Evolutionary conservation across 2,888 invertebrate genomes (phyloP).

Genomic region (Teleiodes luculella): DNA sequence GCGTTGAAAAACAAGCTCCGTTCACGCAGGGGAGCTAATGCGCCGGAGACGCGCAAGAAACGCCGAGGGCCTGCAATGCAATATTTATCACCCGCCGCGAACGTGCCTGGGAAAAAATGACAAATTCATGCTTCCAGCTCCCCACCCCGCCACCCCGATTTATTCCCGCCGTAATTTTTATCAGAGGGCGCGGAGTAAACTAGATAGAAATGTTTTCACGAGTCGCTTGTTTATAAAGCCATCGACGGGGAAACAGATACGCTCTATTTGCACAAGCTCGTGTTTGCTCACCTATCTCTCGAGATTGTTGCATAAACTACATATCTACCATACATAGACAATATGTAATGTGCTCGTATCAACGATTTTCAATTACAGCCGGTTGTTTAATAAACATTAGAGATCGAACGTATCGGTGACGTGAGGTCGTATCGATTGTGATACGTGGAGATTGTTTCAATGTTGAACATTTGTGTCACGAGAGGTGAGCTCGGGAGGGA

Average conservation of each 20-base stretch:
- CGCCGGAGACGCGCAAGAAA: conserved; percentile 51
- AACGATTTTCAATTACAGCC: conserved; percentile 51
- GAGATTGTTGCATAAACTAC: conserved; percentile 68
- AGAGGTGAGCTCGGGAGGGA: conserved; percentile 50
- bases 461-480: conserved; percentile 57
- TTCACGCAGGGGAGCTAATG: conserved; percentile 54
- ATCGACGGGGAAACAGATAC: conserved; percentile 71
- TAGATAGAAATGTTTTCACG: conserved; percentile 74
- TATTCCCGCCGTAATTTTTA: conserved; percentile 73
- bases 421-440: conserved; percentile 49
- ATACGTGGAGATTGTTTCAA: conserved; percentile 68
- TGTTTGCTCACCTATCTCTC: conserved; percentile 62
- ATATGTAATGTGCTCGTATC: conserved; percentile 47
- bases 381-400: conserved; percentile 36
- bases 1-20: conserved; percentile 62
- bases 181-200: conserved; percentile 66
- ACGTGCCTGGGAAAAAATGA: conserved; percentile 77
- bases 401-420: conserved; percentile 45
- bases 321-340: conserved; percentile 35
- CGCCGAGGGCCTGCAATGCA: conserved; percentile 67
- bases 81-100: conserved; percentile 75
- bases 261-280: conserved; percentile 63
- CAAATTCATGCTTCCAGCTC: conserved; percentile 71
- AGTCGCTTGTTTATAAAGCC: conserved; percentile 74
- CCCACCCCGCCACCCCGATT: conserved; percentile 56